phyloP scores from a whole-genome alignment of 2,888 invertebrate species.

The Chaetoderma sp. region DNA sequence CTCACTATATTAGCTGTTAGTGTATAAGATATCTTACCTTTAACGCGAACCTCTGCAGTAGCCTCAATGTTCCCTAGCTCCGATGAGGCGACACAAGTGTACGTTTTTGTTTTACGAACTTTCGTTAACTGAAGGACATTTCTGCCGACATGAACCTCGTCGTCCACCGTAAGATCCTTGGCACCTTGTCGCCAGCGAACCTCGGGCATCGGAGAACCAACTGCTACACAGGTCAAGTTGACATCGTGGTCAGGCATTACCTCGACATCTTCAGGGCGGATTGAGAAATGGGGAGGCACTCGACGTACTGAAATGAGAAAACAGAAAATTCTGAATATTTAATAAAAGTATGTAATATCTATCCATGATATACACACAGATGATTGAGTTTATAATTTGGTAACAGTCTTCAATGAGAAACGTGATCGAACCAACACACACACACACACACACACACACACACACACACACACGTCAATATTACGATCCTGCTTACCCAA shows the following conservation, averaged over 20 bases:
- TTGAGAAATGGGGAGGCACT: constrained; percentile 95
- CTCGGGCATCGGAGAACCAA: constrained; percentile 97
- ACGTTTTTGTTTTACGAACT: constrained; percentile 93
- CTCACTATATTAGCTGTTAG: too few relatives aligned
- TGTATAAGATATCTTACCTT: too few relatives aligned
- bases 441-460: too few relatives aligned
- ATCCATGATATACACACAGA: background rate
- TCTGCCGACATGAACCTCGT: constrained; percentile 72
- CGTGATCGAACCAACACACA: too few relatives aligned
- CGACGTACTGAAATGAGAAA: constrained; percentile 81
- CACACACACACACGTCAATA: too few relatives aligned
- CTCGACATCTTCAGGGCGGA: constrained; percentile 88
- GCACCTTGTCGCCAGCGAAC: constrained; percentile 77
- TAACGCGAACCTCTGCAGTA: constrained; percentile 90
- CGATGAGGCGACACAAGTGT: constrained; percentile 96
- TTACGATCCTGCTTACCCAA: too few relatives aligned
- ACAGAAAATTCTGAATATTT: too few relatives aligned
- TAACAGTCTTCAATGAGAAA: too few relatives aligned
- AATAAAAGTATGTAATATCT: background rate
- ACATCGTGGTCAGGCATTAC: constrained; percentile 92
- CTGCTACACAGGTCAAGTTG: constrained; percentile 95
- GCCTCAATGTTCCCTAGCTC: constrained; percentile 92
- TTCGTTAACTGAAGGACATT: constrained; percentile 89
- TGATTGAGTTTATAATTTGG: background rate
- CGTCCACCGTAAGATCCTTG: constrained; percentile 84